Conservation (phyloP, 2,113 vertebrate genomes). For the Mastomys natalensis region DNA sequence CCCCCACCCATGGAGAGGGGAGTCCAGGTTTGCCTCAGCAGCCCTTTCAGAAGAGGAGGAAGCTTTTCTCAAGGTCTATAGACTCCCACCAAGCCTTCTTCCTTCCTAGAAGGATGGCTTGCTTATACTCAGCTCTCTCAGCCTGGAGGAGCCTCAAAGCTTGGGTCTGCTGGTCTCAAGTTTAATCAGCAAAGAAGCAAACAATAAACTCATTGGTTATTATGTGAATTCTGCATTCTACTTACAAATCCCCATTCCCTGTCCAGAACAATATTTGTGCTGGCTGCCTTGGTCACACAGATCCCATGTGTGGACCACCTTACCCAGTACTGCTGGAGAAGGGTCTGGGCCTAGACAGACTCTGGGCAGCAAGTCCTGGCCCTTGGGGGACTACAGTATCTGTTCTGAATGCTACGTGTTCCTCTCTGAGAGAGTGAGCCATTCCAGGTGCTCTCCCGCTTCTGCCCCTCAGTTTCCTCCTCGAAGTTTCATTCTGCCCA, state of each 20-base stretch:
- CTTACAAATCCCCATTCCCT: neutral
- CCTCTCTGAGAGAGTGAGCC: neutral
- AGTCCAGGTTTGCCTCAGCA: neutral
- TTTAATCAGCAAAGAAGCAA: neutral
- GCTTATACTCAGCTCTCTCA: neutral
- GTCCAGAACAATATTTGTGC: neutral
- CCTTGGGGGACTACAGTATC: too few relatives aligned
- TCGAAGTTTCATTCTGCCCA: neutral
- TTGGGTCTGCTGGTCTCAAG: neutral
- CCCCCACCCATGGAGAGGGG: neutral
- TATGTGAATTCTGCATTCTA: neutral
- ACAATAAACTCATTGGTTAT: neutral
- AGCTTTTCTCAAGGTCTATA: neutral
- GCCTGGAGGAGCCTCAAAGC: neutral
- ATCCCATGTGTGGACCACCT: neutral
- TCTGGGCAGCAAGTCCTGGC: neutral
- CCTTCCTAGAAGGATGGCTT: neutral
- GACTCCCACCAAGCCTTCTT: neutral
- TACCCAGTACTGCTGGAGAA: neutral
- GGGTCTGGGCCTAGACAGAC: neutral
- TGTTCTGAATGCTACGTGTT: accelerated
- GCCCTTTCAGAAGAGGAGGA: neutral
- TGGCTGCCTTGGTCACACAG: neutral
- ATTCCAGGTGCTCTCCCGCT: neutral
- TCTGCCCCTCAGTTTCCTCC: neutral